Evolutionary conservation across 2,888 invertebrate genomes (phyloP), one percentile per base, ranked within the genome.

Genomic region (Alsophila aescularia): DNA sequence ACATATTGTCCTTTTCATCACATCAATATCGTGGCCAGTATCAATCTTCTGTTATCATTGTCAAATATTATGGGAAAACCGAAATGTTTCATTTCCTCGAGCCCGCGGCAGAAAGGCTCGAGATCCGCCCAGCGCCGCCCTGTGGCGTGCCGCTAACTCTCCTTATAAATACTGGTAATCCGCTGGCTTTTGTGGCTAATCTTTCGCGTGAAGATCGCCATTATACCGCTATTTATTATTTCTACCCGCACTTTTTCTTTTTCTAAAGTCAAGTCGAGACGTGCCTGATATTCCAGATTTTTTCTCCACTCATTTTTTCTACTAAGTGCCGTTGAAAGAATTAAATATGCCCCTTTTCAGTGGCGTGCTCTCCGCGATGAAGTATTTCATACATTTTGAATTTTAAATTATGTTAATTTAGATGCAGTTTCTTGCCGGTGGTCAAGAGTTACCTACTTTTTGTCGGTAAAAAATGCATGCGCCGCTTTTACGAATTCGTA

Each of bases 121-220:
- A 70, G 71, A 72, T 73, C 69, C 81, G 74, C 67, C 66, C 61
- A 70, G 70, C 71, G 72, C 69, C 80, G 74, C 76, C 79, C 74
- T 72, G 78, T 82, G 82, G 84, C 87, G 81, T 81, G 82, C 81
- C 80, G 83, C 81, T 85, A 85, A 85, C 85, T 80, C 86, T 87
- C 79, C 87, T 88, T 90, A 90, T 89, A 90, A 90, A 90, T 89
- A 91, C 88, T 90, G 82, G 83, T 88, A 90, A 90, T 85, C 87
- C 85, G 73, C 75, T 78, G 83, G 89, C 89, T 90, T 89, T 85
- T 85, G 87, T 83, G 83, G 87, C 90, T 91, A 91, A 91, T 90
- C 90, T 88, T 89, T 87, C 80, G 85, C 89, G 87, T 87, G 86
- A 83, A 90, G 86, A 88, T 89, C 87, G 84, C 85, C 82, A 87